A percentile compares a stretch with the other conserved stretches of the same genome.
phyloP scores from a whole-genome alignment of 2,113 vertebrate species.

The Onychostruthus taczanowskii region DNA sequence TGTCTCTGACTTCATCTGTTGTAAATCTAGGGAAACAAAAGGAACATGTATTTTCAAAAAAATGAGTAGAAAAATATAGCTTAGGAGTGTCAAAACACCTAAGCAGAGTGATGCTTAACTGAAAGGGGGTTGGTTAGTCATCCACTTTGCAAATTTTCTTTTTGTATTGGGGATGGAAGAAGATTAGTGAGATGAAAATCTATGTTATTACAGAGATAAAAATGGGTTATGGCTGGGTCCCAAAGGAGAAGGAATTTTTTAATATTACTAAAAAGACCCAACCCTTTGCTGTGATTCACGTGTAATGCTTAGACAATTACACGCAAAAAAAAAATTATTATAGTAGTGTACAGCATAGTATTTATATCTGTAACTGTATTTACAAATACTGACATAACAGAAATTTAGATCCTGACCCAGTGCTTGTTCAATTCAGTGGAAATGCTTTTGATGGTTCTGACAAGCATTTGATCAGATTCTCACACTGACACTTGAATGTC shows the following conservation, averaged over 20 bases:
- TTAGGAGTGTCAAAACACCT: constrained; percentile 10
- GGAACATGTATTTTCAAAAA: neutral
- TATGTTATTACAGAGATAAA: neutral
- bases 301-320: neutral
- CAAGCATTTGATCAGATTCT: neutral
- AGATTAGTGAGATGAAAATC: constrained; percentile 38
- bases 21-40: constrained; percentile 34
- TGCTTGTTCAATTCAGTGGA: neutral
- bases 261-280: neutral
- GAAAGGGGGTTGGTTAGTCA: constrained; percentile 28
- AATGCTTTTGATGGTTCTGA: neutral
- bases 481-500: neutral
- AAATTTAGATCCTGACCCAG: neutral
- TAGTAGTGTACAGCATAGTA: neutral
- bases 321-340: neutral
- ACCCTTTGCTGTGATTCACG: neutral
- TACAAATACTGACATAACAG: neutral
- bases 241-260: neutral
- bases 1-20: neutral
- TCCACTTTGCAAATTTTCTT: constrained; percentile 10
- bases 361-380: neutral
- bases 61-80: neutral
- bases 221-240: neutral
- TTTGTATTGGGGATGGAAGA: neutral
- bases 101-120: neutral